These are phyloP conservation scores for Osmoderma eremita DNA, from an alignment of 2,888 invertebrate genomes.

Conservation along the genomic window DNA sequence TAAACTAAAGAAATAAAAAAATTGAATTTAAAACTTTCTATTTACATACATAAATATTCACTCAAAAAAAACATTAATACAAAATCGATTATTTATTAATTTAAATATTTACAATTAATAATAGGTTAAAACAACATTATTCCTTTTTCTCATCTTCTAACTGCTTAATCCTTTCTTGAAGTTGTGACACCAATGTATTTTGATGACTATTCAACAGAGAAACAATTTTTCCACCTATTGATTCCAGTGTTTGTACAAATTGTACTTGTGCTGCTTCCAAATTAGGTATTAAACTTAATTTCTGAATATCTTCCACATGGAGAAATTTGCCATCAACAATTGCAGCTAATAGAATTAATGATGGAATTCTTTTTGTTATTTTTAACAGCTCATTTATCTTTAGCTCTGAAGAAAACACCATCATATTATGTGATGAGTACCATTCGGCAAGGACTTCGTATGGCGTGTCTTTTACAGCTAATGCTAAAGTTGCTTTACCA, in stretches of 20 bases:
- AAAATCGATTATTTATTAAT: background rate
- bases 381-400: slow-evolving; percentile 71
- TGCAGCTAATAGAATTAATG: slow-evolving; percentile 77
- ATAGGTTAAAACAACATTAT: slow-evolving; percentile 14
- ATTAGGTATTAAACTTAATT: slow-evolving; percentile 73
- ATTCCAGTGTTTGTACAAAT: slow-evolving; percentile 75
- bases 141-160: slow-evolving; percentile 51
- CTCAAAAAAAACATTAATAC: slow-evolving; percentile 12
- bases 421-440: slow-evolving; percentile 71
- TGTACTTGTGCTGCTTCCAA: slow-evolving; percentile 73
- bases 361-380: slow-evolving; percentile 76
- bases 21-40: no score
- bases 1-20: no score
- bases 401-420: slow-evolving; percentile 77
- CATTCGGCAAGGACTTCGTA: slow-evolving; percentile 75
- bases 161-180: slow-evolving; percentile 69
- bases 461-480: slow-evolving; percentile 74
- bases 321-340: slow-evolving; percentile 76
- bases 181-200: slow-evolving; percentile 72
- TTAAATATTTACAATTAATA: slow-evolving; percentile 17
- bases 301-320: slow-evolving; percentile 74
- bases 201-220: slow-evolving; percentile 76
- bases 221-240: slow-evolving; percentile 72
- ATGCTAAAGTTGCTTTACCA: slow-evolving; percentile 71
- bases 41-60: no score